Conservation (phyloP, 2,888 invertebrate species). For the Clanis bilineata region DNA sequence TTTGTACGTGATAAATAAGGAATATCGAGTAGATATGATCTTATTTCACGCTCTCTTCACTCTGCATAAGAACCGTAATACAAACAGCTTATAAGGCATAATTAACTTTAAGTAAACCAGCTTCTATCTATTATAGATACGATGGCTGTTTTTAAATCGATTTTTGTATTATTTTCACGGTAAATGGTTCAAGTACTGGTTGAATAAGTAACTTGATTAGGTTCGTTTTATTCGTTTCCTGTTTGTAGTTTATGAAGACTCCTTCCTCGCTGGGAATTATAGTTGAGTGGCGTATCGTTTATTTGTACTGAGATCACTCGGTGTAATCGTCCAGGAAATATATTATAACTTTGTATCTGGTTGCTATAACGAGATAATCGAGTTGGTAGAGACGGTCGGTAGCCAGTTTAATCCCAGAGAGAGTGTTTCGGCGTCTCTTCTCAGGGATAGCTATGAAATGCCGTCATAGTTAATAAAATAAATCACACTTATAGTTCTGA, state of each 20-base stretch:
- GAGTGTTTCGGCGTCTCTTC: too few relatives aligned
- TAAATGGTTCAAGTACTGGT: conserved; percentile 9
- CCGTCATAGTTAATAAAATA: too few relatives aligned
- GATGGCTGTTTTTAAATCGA: conserved; percentile 27
- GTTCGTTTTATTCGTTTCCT: background rate
- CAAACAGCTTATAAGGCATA: background rate
- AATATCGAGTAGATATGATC: background rate
- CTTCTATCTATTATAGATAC: background rate
- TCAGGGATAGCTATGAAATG: too few relatives aligned
- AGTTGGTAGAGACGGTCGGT: too few relatives aligned
- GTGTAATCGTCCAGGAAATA: background rate
- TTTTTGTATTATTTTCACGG: conserved; percentile 33
- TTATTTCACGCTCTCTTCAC: background rate
- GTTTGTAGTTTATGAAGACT: background rate
- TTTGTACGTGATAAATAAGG: background rate
- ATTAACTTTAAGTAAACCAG: background rate
- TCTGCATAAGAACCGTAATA: background rate
- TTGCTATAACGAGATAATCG: too few relatives aligned
- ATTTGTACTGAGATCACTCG: background rate
- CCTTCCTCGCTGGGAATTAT: background rate
- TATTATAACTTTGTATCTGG: background rate
- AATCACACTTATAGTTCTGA: too few relatives aligned
- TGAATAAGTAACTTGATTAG: conserved; percentile 1
- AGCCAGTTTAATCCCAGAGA: too few relatives aligned
- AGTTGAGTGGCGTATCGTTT: background rate